Evolutionary conservation across 2,797 vertebrate species (phyloP).

Genomic region (Cirrhinus molitorella): DNA sequence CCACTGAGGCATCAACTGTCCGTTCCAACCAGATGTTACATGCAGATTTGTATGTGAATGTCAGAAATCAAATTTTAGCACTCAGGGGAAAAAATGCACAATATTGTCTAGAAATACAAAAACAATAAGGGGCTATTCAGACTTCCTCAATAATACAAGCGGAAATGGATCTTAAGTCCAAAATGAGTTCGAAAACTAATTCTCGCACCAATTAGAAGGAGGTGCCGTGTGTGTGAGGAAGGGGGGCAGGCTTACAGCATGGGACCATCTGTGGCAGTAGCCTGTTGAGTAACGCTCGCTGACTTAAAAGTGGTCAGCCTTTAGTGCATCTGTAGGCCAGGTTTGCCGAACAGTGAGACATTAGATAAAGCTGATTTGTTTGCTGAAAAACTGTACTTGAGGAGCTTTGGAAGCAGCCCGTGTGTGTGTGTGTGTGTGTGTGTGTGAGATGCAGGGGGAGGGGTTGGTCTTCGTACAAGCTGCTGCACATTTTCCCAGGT

Average conservation of each 20-base stretch:
- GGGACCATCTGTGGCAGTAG: conserved; percentile 78
- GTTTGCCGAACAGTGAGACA: conserved; percentile 79
- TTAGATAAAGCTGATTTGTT: conserved; percentile 85
- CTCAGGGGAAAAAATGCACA: neutral
- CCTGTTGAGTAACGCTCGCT: conserved; percentile 78
- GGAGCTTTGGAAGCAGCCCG: conserved; percentile 73
- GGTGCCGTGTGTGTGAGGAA: conserved; percentile 31
- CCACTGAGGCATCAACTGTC: conserved; percentile 78
- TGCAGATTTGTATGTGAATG: conserved; percentile 12
- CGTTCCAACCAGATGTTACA: conserved; percentile 96
- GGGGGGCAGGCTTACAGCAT: conserved; percentile 72
- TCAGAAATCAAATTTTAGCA: conserved; percentile 25
- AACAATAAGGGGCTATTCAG: neutral
- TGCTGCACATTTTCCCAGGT: conserved; percentile 78
- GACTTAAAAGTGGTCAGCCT: conserved; percentile 75
- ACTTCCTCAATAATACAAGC: neutral
- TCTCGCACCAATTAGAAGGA: conserved; percentile 68
- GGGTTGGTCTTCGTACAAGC: conserved; percentile 75
- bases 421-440: conserved; percentile 60
- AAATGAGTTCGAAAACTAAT: conserved; percentile 30
- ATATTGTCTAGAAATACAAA: too few relatives aligned
- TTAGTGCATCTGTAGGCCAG: conserved; percentile 81
- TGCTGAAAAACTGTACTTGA: conserved; percentile 79
- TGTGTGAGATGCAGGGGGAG: conserved; percentile 60
- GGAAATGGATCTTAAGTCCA: neutral